phyloP scores from a whole-genome alignment of 2,113 vertebrate species.

The Podarcis raffonei region DNA sequence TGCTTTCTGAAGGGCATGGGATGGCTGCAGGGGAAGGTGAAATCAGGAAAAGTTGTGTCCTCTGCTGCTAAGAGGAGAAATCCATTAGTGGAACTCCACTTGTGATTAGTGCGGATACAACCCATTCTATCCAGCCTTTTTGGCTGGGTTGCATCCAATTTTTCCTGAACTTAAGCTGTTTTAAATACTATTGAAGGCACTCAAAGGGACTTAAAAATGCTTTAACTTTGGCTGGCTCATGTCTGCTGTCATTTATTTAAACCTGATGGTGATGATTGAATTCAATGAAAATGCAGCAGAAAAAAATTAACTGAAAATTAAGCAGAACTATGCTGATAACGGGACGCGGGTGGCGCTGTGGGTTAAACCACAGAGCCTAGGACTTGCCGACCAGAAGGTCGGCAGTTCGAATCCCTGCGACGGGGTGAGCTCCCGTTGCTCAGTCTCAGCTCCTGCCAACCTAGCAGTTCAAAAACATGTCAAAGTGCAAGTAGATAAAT shows the following conservation, averaged over 20 bases:
- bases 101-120: background rate
- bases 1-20: too few relatives aligned
- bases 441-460: too few relatives aligned
- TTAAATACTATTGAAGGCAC: background rate
- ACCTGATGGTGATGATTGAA: background rate
- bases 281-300: conserved; percentile 5
- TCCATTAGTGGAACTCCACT: background rate
- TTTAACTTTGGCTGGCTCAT: background rate
- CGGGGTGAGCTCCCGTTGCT: too few relatives aligned
- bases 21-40: too few relatives aligned
- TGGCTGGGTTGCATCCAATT: background rate
- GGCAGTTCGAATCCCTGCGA: too few relatives aligned
- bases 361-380: too few relatives aligned
- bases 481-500: too few relatives aligned
- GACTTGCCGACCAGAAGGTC: too few relatives aligned
- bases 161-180: background rate
- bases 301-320: background rate
- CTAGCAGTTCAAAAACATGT: too few relatives aligned
- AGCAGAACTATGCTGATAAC: background rate
- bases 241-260: background rate
- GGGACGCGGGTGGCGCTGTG: too few relatives aligned
- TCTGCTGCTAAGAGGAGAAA: background rate
- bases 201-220: background rate
- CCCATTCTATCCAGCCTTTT: background rate
- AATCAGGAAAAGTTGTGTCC: too few relatives aligned